Base-by-base conservation (phyloP, 2,797 vertebrate species). In the Erpetoichthys calabaricus region DNA sequence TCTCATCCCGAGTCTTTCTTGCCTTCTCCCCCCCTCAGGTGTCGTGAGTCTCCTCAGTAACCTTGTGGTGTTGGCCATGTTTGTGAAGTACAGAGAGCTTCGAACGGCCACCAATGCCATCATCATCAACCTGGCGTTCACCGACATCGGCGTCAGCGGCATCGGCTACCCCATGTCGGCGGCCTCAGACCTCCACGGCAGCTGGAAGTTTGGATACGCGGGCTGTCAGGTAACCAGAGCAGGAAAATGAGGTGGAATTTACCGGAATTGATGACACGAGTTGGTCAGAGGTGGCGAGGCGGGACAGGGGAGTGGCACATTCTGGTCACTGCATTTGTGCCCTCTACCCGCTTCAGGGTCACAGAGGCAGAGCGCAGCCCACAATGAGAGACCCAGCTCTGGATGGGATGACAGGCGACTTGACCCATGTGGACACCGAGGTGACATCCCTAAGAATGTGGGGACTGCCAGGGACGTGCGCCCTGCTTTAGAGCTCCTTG, bases 111-210 rank as follows among this genome's bases (percentile, higher is more conserved):
- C 91, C n/a, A 98, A 97, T 5, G 85, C 88, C 42, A 90, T 99
- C 45, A 97, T 99, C 56, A 91, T 98, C 67, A 96, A 99, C 75
- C 73, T 99, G 77, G 93, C 94, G 56, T 77, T 97, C 47, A 99
- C 96, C 3, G 94, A 99, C 67, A 83, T 99, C 4, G 96, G 96
- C 3, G 91, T 99, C 60, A 94, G 94, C 42, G 86, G 90, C 5
- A 96, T 97, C 46, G 95, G 95, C 10, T 98, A 98, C 56, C 94
- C 95, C 25, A 92, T 99, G 92, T 99, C 95, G 3, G 94, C 95
- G 42, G 93, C 94, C 45, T 98, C 95, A 4, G 94, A 97, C 67
- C 81, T 98, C 7, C 82, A 97, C 2, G 95, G 94, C 68, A 90
- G 89, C 71, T 98, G 94, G 94, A 97, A 91, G 65, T 98, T 98